A percentile compares a stretch with the other conserved stretches of the same genome.
These are phyloP conservation scores for Chionodraco myersi DNA, from an alignment of 2,113 vertebrate genomes.

Conservation along the genomic window DNA sequence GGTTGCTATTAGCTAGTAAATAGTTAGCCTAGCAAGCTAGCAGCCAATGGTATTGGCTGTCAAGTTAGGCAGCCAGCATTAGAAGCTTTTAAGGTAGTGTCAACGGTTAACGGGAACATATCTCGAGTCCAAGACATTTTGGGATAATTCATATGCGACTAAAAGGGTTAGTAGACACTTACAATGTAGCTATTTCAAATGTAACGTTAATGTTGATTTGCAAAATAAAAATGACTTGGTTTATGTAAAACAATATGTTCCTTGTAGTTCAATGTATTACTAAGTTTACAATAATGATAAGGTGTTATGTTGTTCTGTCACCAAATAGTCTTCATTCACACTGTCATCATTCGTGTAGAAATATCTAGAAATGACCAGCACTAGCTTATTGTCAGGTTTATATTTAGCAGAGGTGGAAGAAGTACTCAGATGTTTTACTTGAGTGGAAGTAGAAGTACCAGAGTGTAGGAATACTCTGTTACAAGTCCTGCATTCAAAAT, in stretches of 20 bases:
- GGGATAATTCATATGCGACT: too few species aligned
- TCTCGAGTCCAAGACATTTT: not conserved
- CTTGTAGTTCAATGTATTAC: not conserved
- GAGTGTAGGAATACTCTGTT: too few species aligned
- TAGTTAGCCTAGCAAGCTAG: constrained; percentile 44
- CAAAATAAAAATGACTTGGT: not conserved
- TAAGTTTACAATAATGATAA: not conserved
- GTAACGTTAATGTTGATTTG: not conserved
- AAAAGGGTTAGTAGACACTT: not conserved
- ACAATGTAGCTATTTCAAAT: not conserved
- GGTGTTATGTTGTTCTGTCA: not conserved
- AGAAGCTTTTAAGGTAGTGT: constrained; percentile 1
- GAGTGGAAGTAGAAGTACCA: too few species aligned
- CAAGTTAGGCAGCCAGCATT: not conserved
- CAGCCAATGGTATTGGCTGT: not conserved
- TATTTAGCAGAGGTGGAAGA: too few species aligned
- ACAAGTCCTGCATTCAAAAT: too few species aligned
- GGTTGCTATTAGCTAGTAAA: constrained; percentile 12
- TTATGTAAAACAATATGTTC: fast-evolving
- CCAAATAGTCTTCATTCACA: not conserved
- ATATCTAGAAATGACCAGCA: not conserved
- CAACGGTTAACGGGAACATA: not conserved
- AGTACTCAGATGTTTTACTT: too few species aligned
- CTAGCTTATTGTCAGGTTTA: not conserved
- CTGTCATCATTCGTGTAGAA: not conserved